Conservation (phyloP, 2,113 vertebrate genomes). For the Myiopsitta monachus region DNA sequence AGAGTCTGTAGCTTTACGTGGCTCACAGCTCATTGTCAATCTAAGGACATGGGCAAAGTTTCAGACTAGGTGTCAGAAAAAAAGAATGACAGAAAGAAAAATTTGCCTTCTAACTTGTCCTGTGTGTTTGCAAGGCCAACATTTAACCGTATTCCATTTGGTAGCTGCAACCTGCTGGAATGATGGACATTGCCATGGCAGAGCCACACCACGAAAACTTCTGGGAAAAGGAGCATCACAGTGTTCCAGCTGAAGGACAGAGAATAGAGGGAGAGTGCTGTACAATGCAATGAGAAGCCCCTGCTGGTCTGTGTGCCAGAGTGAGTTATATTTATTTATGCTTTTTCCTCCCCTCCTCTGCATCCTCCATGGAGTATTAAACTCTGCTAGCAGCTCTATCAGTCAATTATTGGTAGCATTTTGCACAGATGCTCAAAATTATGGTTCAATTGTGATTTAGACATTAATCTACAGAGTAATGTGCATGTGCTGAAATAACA, state of each 20-base stretch:
- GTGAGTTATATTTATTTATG: neutral
- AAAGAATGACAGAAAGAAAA: neutral
- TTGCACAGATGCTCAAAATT: neutral
- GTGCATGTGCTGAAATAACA: neutral
- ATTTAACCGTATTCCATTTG: neutral
- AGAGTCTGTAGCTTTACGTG: neutral
- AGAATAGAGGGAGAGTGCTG: neutral
- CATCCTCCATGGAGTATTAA: neutral
- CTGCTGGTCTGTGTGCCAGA: rapidly evolving
- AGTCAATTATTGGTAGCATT: neutral
- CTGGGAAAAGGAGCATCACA: neutral
- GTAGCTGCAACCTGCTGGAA: neutral
- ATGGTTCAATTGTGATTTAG: neutral
- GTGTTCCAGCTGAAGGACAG: neutral
- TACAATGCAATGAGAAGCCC: neutral
- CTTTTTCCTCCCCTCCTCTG: neutral
- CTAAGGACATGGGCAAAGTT: neutral
- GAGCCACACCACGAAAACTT: neutral
- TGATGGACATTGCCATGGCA: neutral
- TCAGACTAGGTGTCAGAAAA: neutral
- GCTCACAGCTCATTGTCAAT: neutral
- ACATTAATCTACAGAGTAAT: neutral
- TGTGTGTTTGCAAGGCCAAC: neutral
- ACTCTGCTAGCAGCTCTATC: neutral
- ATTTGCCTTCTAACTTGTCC: neutral